Conservation (phyloP, 2,888 invertebrate genomes). For the Drosophila kambysellisi region DNA sequence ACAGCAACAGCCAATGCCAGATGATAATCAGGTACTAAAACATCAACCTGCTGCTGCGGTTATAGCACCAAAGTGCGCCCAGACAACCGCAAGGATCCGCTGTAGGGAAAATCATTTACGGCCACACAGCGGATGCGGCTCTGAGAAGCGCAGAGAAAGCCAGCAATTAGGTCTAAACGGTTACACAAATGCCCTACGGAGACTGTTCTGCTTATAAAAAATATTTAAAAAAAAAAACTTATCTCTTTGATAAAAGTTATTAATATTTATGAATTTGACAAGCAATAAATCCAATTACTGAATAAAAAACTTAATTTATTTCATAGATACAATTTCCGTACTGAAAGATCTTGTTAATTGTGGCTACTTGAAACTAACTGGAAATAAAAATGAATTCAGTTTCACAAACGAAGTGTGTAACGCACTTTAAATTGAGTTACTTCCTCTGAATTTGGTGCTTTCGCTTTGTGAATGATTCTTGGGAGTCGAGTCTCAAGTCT, state of each 20-base stretch:
- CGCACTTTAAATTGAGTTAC: conserved; percentile 39
- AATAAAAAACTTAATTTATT: not conserved
- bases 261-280: not conserved
- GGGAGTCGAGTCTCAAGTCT: conserved; percentile 13
- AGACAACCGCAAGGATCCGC: conserved; percentile 41
- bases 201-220: not conserved
- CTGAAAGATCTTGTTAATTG: not conserved
- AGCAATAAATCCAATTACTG: not conserved
- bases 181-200: not conserved
- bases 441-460: conserved; percentile 35
- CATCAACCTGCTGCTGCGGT: conserved; percentile 68
- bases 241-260: not conserved
- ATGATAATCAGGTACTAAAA: conserved; percentile 61
- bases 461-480: conserved; percentile 54
- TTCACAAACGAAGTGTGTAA: conserved; percentile 7
- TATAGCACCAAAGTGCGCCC: conserved; percentile 53
- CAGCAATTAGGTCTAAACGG: not conserved
- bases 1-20: conserved; percentile 41
- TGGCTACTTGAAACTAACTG: not conserved
- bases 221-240: not conserved
- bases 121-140: not conserved
- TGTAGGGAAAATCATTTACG: conserved; percentile 58
- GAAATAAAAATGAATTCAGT: not conserved
- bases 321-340: not conserved
- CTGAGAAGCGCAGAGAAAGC: conserved; percentile 11